phyloP scores from a whole-genome alignment of 1,140 invertebrate species.

The Adelges cooleyi region DNA sequence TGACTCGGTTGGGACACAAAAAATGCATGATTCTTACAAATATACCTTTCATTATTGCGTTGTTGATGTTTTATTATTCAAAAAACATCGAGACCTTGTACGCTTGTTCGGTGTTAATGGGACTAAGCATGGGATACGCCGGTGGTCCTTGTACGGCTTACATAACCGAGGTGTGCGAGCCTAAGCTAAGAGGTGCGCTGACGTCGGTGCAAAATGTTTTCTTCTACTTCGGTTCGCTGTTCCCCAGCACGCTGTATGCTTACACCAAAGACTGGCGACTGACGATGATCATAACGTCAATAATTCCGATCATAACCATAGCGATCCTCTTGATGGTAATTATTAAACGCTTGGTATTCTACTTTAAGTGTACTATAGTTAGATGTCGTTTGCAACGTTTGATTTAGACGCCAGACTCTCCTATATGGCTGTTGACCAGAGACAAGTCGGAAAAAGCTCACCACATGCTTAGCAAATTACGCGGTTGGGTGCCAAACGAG shows the following conservation, averaged over 20 bases:
- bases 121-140: slow-evolving; percentile 41
- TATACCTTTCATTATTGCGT: slow-evolving; percentile 30
- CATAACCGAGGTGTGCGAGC: slow-evolving; percentile 43
- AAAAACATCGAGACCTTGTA: slow-evolving; percentile 24
- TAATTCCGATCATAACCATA: slow-evolving; percentile 28
- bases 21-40: slow-evolving; percentile 33
- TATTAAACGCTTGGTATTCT: not conserved
- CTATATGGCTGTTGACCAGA: slow-evolving; percentile 46
- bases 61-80: slow-evolving; percentile 31
- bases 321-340: slow-evolving; percentile 22
- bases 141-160: slow-evolving; percentile 42
- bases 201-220: slow-evolving; percentile 14
- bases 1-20: slow-evolving; percentile 30
- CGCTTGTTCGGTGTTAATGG: slow-evolving; percentile 30
- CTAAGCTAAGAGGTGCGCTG: slow-evolving; percentile 23
- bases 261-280: slow-evolving; percentile 24
- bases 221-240: slow-evolving; percentile 13
- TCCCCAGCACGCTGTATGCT: not conserved
- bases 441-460: slow-evolving; percentile 41
- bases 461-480: slow-evolving; percentile 39
- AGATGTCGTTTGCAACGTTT: not conserved
- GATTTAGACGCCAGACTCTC: slow-evolving; percentile 46
- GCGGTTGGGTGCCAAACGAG: slow-evolving; percentile 40
- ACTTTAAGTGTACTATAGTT: not conserved
- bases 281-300: slow-evolving; percentile 20